phyloP scores from a whole-genome alignment of 2,888 invertebrate genomes.

The Protonemura montana region DNA sequence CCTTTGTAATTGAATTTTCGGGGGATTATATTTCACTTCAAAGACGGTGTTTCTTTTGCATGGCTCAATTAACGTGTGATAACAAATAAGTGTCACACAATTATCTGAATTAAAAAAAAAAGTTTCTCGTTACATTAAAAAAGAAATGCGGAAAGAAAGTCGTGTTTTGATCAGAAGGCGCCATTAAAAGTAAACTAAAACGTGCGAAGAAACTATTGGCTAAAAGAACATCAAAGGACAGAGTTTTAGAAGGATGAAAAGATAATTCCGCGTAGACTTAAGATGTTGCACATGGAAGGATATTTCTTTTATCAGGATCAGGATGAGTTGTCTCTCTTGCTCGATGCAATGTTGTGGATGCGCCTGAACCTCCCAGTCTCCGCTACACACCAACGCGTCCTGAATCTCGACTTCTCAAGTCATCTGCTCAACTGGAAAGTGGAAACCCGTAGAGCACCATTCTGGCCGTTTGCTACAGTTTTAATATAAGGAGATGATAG shows the following conservation, averaged over 20 bases:
- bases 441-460: slow-evolving; percentile 21
- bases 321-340: neutral
- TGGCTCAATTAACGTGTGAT: neutral
- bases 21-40: neutral
- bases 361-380: neutral
- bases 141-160: neutral
- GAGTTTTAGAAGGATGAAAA: neutral
- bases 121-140: neutral
- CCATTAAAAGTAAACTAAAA: neutral
- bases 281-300: neutral
- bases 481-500: slow-evolving; percentile 37
- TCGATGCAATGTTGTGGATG: slow-evolving; percentile 19
- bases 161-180: neutral
- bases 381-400: neutral
- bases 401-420: slow-evolving; percentile 19
- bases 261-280: neutral
- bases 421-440: slow-evolving; percentile 20
- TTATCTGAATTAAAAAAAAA: neutral
- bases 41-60: neutral
- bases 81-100: neutral
- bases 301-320: neutral
- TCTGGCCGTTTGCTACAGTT: neutral
- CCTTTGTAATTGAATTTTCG: neutral
- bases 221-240: neutral
- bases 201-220: neutral